Conservation (phyloP, 2,113 vertebrate genomes). For the Seriola rivoliana region DNA sequence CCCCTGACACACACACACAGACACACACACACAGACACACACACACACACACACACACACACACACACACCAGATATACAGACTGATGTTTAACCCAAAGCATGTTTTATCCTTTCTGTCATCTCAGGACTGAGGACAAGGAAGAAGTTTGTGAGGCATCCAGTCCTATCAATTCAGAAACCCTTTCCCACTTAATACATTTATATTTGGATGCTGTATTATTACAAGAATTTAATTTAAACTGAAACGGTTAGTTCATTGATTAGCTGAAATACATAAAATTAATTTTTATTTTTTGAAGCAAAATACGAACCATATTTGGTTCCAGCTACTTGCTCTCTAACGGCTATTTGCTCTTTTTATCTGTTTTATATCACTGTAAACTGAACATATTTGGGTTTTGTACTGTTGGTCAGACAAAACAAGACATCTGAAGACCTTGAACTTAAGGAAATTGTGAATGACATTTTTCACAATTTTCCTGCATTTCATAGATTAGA, state of each 20-base stretch:
- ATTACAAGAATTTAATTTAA: background rate
- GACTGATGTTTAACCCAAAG: slow-evolving; percentile 56
- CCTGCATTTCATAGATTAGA: background rate
- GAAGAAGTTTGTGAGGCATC: slow-evolving; percentile 25
- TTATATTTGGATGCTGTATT: background rate
- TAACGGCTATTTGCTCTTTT: background rate
- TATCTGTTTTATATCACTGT: no score
- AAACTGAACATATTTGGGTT: background rate
- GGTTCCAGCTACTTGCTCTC: background rate
- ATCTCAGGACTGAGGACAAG: slow-evolving; percentile 58
- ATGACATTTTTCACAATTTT: background rate
- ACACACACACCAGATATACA: slow-evolving; percentile 32
- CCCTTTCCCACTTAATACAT: background rate
- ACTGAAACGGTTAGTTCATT: background rate
- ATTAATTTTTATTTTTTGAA: background rate
- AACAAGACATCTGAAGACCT: no score
- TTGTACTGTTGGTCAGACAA: no score
- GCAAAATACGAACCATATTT: background rate
- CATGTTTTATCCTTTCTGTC: slow-evolving; percentile 52
- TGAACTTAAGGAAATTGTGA: no score
- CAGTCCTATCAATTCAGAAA: background rate
- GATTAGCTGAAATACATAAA: background rate
- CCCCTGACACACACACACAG: slow-evolving; percentile 43
- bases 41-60: slow-evolving; percentile 35
- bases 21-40: slow-evolving; percentile 38